Conservation (phyloP, 2,113 vertebrate species). For the Phrynosoma blainvillii region DNA sequence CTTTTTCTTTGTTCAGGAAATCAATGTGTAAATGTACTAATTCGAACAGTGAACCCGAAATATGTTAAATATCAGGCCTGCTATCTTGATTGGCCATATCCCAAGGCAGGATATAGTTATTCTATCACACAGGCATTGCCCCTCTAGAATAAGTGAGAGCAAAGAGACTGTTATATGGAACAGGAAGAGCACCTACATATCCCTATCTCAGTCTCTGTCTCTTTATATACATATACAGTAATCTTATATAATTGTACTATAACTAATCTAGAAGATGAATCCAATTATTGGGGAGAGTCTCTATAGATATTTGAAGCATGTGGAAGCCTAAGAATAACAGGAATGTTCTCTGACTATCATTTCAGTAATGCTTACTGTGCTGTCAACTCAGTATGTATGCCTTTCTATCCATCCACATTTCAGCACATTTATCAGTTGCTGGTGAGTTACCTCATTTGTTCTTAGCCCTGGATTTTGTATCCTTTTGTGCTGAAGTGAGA, state of each 20-base stretch:
- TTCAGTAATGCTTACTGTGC: background rate
- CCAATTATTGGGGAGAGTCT: background rate
- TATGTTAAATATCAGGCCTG: too few relatives aligned
- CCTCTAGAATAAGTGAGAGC: background rate
- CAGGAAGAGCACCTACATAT: background rate
- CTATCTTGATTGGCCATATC: background rate
- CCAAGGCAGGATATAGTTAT: background rate
- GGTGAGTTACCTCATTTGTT: background rate
- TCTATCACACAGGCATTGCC: too few relatives aligned
- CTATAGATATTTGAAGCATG: background rate
- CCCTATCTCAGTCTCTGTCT: too few relatives aligned
- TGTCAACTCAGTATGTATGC: background rate
- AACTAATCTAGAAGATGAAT: background rate
- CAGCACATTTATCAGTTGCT: too few relatives aligned
- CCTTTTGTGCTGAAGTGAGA: background rate
- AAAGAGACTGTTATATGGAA: background rate
- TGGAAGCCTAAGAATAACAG: background rate
- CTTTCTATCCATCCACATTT: background rate
- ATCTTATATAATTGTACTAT: background rate
- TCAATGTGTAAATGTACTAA: conserved; percentile 11
- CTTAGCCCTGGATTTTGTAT: background rate
- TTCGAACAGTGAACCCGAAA: background rate
- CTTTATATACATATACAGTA: too few relatives aligned
- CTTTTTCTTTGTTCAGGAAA: conserved; percentile 43
- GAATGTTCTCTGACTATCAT: background rate